A percentile compares a stretch with the other conserved stretches of the same genome.
phyloP scores from a whole-genome alignment of 2,888 invertebrate genomes.

The Drosophila acutilabella region DNA sequence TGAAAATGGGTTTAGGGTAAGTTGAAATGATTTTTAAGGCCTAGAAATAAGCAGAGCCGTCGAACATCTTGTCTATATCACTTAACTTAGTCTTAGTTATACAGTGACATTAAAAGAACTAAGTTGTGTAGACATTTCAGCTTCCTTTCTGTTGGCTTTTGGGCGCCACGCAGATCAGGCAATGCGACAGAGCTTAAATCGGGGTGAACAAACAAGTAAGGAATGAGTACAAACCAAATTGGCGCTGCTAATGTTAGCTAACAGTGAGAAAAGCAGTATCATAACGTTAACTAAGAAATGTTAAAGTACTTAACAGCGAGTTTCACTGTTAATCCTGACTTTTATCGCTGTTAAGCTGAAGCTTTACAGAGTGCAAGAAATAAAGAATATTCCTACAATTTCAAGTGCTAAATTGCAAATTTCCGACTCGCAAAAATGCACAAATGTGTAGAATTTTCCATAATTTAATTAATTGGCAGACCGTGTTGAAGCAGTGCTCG shows the following conservation, averaged over 20 bases:
- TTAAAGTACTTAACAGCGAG: background rate
- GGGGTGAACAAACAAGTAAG: too few species aligned
- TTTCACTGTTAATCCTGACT: background rate
- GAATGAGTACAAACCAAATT: background rate
- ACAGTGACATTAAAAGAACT: too few species aligned
- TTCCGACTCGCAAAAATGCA: conserved; percentile 11
- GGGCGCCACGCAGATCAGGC: too few species aligned
- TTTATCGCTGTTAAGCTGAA: too few species aligned
- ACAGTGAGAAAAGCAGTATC: background rate
- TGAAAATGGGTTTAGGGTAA: too few species aligned
- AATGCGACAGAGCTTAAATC: too few species aligned
- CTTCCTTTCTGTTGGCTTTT: too few species aligned
- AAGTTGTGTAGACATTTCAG: too few species aligned
- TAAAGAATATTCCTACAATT: background rate
- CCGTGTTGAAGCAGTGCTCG: conserved; percentile 69
- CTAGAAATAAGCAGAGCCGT: too few species aligned
- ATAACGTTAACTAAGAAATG: background rate
- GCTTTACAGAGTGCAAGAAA: background rate
- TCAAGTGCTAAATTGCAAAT: conserved; percentile 13
- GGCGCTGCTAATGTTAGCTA: background rate
- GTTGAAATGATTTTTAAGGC: too few species aligned
- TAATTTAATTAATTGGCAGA: conserved; percentile 74
- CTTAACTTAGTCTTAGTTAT: too few species aligned
- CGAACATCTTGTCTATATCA: too few species aligned
- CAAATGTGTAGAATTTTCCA: conserved; percentile 49